Base-by-base conservation (phyloP, 1,140 invertebrate species). In the Penaeus japonicus region DNA sequence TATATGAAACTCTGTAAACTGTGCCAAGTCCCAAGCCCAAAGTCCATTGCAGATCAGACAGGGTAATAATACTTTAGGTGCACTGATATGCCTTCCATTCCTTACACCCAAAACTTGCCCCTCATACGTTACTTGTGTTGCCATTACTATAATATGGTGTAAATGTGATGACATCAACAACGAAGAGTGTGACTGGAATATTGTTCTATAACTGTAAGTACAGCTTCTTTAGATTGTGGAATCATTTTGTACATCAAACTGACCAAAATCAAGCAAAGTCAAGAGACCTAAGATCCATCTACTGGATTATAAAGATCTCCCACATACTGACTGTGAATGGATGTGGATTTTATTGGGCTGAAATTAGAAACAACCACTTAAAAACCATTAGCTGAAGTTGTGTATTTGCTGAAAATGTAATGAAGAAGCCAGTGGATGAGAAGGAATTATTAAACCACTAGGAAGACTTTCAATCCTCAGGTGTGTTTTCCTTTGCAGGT, bases 71-170 rank as follows among this genome's bases (percentile, higher is more conserved):
- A 24, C 30, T 70, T 70, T 30, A 70, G 30, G n/a, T 24, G n/a
- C n/a, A 70, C 62, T 70, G 62, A 70, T 70, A 70, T 70, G 62
- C 62, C 62, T 70, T 70, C 62, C 62, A 70, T 70, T 70, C n/a
- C 62, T 70, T 24, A 30, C 62, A 70, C 62, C 62, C 62, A 70
- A 70, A 70, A 70, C 62, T 70, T n/a, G 62, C 62, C n/a, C 62
- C 62, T 70, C 62, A 20, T n/a, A 70, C n/a, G 22, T 24, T 70
- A 24, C 18, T 70, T 70, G 62, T 70, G n/a, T 30, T 70, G n/a
- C 30, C 62, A 70, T 30, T 70, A 10, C n/a, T 24, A 70, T 24
- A 70, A 70, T 65, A 70, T 2, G 30, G 30, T 20, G 22, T 70
- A 65, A 24, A 65, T 65, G 27, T 65, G 27, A 24, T 15, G n/a